phyloP scores from a whole-genome alignment of 2,797 vertebrate species.

The Synaphobranchus kaupii region DNA sequence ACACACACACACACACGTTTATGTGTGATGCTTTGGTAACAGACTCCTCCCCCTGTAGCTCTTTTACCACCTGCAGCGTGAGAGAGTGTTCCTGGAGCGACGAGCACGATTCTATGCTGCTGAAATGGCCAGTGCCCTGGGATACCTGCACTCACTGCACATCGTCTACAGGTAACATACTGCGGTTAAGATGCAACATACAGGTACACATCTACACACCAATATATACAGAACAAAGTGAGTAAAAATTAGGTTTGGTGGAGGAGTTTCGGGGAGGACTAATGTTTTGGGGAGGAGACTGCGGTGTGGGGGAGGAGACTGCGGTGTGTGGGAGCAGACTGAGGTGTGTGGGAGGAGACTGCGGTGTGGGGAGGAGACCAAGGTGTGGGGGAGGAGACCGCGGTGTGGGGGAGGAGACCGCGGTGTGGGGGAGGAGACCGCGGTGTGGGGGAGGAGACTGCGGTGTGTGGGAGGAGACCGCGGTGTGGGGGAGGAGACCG shows the following conservation, averaged over 20 bases:
- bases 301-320: too few relatives aligned
- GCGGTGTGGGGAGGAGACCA: not conserved
- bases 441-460: too few relatives aligned
- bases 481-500: too few relatives aligned
- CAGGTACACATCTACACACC: too few relatives aligned
- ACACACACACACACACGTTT: not conserved
- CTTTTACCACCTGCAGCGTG: slow-evolving; percentile 82
- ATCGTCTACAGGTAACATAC: slow-evolving; percentile 74
- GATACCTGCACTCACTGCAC: slow-evolving; percentile 79
- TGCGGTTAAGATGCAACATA: too few relatives aligned
- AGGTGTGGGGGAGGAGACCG: too few relatives aligned
- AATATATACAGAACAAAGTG: too few relatives aligned
- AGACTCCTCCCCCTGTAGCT: slow-evolving; percentile 57
- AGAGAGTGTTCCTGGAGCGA: slow-evolving; percentile 78
- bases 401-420: too few relatives aligned
- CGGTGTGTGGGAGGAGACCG: not conserved
- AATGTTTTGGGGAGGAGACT: too few relatives aligned
- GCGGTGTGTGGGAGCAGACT: not conserved
- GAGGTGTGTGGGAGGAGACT: too few relatives aligned
- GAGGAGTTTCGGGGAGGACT: too few relatives aligned
- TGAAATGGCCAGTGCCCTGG: slow-evolving; percentile 79
- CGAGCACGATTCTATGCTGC: slow-evolving; percentile 78
- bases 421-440: not conserved
- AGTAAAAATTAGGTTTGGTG: too few relatives aligned
- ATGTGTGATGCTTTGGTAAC: not conserved